Conservation (phyloP, 2,888 invertebrate genomes). For the Protophormia terraenovae region DNA sequence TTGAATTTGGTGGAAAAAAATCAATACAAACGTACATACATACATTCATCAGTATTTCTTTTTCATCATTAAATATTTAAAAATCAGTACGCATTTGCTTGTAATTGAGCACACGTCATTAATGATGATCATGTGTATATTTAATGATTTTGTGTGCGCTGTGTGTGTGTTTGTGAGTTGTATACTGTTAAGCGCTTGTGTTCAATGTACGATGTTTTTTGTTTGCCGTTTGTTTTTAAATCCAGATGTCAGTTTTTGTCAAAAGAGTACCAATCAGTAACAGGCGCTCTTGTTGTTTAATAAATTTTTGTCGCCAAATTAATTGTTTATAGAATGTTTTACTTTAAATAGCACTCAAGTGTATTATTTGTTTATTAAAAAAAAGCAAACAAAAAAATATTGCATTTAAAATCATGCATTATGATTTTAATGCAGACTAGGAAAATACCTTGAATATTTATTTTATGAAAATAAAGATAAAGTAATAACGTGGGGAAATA, state of each 20-base stretch:
- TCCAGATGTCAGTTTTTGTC: slow-evolving; percentile 35
- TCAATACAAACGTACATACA: not conserved
- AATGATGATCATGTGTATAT: slow-evolving; percentile 30
- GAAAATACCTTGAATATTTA: slow-evolving; percentile 61
- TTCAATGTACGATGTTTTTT: not conserved
- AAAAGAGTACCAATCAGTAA: slow-evolving; percentile 61
- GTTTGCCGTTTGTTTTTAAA: slow-evolving; percentile 4
- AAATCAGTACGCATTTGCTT: slow-evolving; percentile 47
- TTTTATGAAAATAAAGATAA: not conserved
- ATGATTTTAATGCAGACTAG: slow-evolving; percentile 7
- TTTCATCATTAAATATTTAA: not conserved
- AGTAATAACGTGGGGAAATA: no score
- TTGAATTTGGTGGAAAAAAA: slow-evolving; percentile 37
- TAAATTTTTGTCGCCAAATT: slow-evolving; percentile 55
- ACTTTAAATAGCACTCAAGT: slow-evolving; percentile 50
- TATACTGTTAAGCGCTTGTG: not conserved
- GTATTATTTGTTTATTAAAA: slow-evolving; percentile 45
- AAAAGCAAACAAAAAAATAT: slow-evolving; percentile 17
- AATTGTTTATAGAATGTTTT: slow-evolving; percentile 50
- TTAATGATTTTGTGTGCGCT: slow-evolving; percentile 12
- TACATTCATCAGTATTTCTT: not conserved
- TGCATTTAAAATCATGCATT: slow-evolving; percentile 33
- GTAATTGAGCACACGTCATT: slow-evolving; percentile 48
- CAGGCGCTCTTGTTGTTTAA: slow-evolving; percentile 53
- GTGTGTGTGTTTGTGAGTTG: not conserved